Evolutionary conservation across 2,888 invertebrate genomes (phyloP).

Genomic region (Tupiocoris notatus): DNA sequence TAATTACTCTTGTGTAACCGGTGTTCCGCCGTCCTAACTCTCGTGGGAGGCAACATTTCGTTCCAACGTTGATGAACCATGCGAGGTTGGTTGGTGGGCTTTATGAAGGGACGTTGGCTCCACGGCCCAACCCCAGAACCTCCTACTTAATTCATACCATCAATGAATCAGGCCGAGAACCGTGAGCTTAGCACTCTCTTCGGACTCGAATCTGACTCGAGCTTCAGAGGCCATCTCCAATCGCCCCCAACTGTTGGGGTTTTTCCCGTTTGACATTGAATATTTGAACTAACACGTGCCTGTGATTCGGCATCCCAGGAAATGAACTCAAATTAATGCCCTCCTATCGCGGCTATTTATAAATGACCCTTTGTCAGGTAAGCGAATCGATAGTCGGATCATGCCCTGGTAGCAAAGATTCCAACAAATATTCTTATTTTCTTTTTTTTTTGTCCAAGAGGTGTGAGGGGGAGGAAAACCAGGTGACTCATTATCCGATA

Average conservation of each 20-base stretch:
- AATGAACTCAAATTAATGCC: too few species aligned
- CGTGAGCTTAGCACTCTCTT: neutral
- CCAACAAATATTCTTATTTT: too few species aligned
- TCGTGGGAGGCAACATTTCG: neutral
- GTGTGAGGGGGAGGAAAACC: too few species aligned
- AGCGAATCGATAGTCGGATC: too few species aligned
- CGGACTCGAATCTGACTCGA: neutral
- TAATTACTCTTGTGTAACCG: neutral
- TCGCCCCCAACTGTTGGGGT: neutral
- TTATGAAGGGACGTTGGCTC: neutral
- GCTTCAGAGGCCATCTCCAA: too few species aligned
- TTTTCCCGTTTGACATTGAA: neutral
- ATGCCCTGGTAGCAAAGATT: too few species aligned
- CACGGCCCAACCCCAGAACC: neutral
- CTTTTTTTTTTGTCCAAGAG: too few species aligned
- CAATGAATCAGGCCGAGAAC: conserved; percentile 13
- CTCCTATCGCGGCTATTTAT: too few species aligned
- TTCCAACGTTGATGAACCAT: neutral
- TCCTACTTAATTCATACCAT: conserved; percentile 12
- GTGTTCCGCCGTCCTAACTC: neutral
- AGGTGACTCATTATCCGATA: too few species aligned
- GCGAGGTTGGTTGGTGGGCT: neutral
- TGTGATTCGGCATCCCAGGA: neutral
- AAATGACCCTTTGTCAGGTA: too few species aligned
- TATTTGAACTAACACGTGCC: neutral